Percentiles rank a stretch among this genome's conserved stretches.
These are phyloP conservation scores for Drosophila pandora DNA, from an alignment of 1,140 invertebrate species.

Conservation along the genomic window DNA sequence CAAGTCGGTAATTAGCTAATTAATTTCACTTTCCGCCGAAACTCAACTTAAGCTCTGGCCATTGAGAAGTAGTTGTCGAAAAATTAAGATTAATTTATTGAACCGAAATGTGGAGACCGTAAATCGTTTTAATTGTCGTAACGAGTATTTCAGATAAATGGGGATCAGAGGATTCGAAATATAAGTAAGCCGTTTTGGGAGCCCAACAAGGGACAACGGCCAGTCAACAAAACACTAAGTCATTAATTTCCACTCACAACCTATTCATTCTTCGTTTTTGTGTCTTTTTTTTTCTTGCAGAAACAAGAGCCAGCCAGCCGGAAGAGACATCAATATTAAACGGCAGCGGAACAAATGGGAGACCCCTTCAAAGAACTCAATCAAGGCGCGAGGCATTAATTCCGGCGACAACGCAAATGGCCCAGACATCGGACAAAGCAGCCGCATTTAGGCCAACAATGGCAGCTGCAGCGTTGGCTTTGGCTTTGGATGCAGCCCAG, in stretches of 20 bases:
- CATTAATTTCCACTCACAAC: constrained; percentile 70
- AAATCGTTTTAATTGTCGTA: constrained; percentile 79
- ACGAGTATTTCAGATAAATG: constrained; percentile 71
- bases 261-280: constrained; percentile 41
- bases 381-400: constrained; percentile 77
- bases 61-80: neutral
- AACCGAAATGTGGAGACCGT: constrained; percentile 55
- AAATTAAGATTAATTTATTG: constrained; percentile 75
- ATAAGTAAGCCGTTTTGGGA: constrained; percentile 46
- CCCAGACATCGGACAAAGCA: constrained; percentile 47
- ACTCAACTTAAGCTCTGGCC: constrained; percentile 25
- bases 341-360: constrained; percentile 69
- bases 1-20: constrained; percentile 76
- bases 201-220: constrained; percentile 8
- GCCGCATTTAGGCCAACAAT: constrained; percentile 27
- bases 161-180: constrained; percentile 67
- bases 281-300: constrained; percentile 32
- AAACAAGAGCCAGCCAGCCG: constrained; percentile 21
- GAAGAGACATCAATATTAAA: constrained; percentile 68
- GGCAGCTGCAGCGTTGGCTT: constrained; percentile 22
- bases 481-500: constrained; percentile 31
- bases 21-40: constrained; percentile 57
- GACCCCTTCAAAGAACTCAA: constrained; percentile 76
- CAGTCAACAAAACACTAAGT: constrained; percentile 68
- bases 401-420: constrained; percentile 69